Percentiles rank a stretch among this genome's conserved stretches.
phyloP scores from a whole-genome alignment of 23 tunicate species.

The Aplidium turbinatum region DNA sequence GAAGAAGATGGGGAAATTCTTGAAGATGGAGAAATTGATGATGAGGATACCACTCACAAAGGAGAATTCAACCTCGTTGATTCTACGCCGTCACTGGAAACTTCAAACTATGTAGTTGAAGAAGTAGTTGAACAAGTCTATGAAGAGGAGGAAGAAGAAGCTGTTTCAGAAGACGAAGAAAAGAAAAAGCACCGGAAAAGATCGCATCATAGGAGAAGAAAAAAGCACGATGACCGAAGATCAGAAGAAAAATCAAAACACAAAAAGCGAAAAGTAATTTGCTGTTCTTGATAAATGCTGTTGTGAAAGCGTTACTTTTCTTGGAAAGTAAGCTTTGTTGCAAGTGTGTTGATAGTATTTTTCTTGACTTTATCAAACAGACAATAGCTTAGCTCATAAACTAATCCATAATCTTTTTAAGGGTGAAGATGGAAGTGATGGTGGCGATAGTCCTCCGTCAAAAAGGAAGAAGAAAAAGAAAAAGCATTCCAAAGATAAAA shows the following conservation, averaged over 20 bases:
- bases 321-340: not conserved
- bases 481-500: constrained; percentile 63
- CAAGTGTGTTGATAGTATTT: not conserved
- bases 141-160: constrained; percentile 48
- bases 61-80: not conserved
- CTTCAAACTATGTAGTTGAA: not conserved
- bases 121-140: constrained; percentile 26
- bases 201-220: constrained; percentile 54
- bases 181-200: constrained; percentile 47
- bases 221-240: constrained; percentile 63
- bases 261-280: constrained; percentile 81
- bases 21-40: constrained; percentile 91
- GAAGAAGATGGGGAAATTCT: constrained; percentile 75
- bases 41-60: constrained; percentile 42
- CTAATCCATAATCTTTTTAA: not conserved
- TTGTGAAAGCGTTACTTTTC: no score
- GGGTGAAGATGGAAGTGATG: constrained; percentile 60
- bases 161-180: constrained; percentile 37
- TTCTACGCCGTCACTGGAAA: not conserved
- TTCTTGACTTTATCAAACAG: not conserved
- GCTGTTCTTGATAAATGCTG: constrained; percentile 1
- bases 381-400: no score
- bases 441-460: constrained; percentile 58
- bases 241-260: constrained; percentile 77
- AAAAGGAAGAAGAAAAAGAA: constrained; percentile 65